Percentiles rank a stretch among this genome's conserved stretches.
Conservation (phyloP, 2,888 invertebrate species). For the Patella caerulea region DNA sequence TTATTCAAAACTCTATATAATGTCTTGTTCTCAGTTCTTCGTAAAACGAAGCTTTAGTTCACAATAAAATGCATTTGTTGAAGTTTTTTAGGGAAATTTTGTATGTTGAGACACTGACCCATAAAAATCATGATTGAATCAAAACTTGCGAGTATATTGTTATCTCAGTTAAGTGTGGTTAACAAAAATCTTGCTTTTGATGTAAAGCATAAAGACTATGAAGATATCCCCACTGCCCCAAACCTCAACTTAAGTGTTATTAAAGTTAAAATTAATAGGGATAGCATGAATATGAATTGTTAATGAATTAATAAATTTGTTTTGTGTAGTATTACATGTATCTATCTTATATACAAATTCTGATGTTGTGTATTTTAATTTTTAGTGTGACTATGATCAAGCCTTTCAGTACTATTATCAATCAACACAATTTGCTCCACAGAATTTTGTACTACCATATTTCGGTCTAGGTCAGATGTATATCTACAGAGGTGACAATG, state of each 20-base stretch:
- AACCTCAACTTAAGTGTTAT: neutral
- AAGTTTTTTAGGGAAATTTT: no score
- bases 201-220: neutral
- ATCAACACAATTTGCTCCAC: constrained; percentile 93
- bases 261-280: no score
- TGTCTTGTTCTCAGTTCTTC: no score
- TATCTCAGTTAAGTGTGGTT: neutral
- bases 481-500: constrained; percentile 94
- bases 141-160: no score
- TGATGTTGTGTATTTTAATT: neutral
- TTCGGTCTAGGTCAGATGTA: constrained; percentile 99
- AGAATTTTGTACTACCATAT: constrained; percentile 95
- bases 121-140: neutral
- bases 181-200: no score
- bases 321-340: no score
- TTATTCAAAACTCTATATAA: no score
- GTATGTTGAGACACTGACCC: no score
- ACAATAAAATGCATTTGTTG: neutral
- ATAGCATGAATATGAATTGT: no score
- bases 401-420: constrained; percentile 99
- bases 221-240: neutral
- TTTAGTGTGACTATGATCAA: constrained; percentile 78
- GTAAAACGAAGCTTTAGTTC: neutral
- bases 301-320: no score
- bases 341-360: no score